Evolutionary conservation across 2,888 invertebrate genomes (phyloP), one percentile per base, ranked within the genome.

Genomic region (Cerceris rybyensis): DNA sequence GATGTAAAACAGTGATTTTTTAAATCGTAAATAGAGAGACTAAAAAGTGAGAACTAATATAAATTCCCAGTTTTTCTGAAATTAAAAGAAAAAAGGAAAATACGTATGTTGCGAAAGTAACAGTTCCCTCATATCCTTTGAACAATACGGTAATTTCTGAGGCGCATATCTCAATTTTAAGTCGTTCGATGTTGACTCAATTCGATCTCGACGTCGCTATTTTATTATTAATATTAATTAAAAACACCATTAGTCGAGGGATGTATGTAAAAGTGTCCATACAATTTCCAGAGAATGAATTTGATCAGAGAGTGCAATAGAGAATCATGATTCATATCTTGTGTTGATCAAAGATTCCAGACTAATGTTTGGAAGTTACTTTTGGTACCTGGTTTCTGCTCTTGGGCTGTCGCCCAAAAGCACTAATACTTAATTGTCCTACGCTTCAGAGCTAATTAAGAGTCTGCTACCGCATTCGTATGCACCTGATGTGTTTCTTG

Each of bases 351-450:
- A 16, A 46, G 14, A 42, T 70, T 73, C 43, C 39, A 52, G n/a
- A 39, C 55, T 39, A 66, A 68, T 57, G 61, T 64, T 78, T 58
- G 57, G 73, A 76, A 59, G 55, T 84, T 85, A 83, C 82, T 85
- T 86, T 86, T 64, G 80, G 85, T 88, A 88, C 88, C 88, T 88
- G 87, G 83, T 85, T 86, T 85, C 76, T 69, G 64, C 65, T 73
- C 71, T 74, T 52, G 69, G 55, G 60, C 57, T 70, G 65, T 52
- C 50, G 50, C 75, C 71, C 68, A 17, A 57, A 63, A 54, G 74
- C 75, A 71, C 64, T 75, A 59, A 55, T 59, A 28, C 75, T 78
- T 84, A 81, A 68, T 72, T 65, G 42, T 59, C 17, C 59, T 78
- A 75, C 61, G 50, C 60, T 78, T 76, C 39, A 65, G 66, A 81